Evolutionary conservation across 2,113 vertebrate genomes (phyloP).

Genomic region (Hippolais icterina): DNA sequence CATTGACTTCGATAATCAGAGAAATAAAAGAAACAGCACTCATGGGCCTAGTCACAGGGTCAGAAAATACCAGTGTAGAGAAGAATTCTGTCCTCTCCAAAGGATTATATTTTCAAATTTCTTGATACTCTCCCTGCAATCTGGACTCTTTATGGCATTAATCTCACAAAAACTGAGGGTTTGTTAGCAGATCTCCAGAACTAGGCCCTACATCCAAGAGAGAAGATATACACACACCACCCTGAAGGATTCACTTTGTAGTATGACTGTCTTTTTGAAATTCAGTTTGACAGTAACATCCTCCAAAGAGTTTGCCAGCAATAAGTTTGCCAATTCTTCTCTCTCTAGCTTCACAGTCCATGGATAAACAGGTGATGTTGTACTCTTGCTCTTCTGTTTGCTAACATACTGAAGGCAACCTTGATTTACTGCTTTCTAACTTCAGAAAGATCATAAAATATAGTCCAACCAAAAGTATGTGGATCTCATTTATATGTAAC

Average conservation of each 20-base stretch:
- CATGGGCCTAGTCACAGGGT: background rate
- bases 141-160: background rate
- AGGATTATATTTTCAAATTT: background rate
- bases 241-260: background rate
- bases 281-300: background rate
- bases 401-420: background rate
- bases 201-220: background rate
- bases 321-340: too few species aligned
- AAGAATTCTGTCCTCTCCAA: background rate
- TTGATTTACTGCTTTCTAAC: background rate
- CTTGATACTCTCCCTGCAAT: background rate
- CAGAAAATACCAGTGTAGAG: background rate
- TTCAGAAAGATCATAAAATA: background rate
- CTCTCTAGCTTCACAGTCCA: background rate
- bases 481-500: background rate
- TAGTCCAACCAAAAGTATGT: background rate
- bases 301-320: background rate
- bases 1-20: background rate
- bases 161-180: background rate
- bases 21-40: background rate
- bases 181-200: background rate
- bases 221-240: background rate
- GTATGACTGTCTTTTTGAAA: background rate
- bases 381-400: background rate
- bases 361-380: background rate